Conservation (phyloP, 2,113 vertebrate genomes). For the Chaetodon auriga region DNA sequence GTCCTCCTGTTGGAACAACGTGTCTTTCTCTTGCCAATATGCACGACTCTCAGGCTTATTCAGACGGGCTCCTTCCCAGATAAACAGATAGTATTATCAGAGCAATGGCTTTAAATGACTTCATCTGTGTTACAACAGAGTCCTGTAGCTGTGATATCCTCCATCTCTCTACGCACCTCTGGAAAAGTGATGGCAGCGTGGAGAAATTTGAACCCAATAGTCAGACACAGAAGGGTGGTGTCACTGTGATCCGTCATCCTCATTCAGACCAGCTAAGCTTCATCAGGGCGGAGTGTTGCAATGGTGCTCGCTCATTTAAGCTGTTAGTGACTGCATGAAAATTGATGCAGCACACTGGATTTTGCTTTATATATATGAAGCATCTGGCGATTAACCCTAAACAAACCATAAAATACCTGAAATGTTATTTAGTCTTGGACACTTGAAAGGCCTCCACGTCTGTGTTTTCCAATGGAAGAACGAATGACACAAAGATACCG, state of each 20-base stretch:
- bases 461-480: background rate
- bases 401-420: background rate
- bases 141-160: background rate
- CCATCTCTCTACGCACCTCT: background rate
- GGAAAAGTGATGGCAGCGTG: background rate
- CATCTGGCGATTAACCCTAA: background rate
- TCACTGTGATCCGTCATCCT: slow-evolving; percentile 20
- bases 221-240: slow-evolving; percentile 23
- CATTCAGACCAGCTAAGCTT: slow-evolving; percentile 10
- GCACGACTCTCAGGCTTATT: background rate
- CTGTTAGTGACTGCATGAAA: background rate
- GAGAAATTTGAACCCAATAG: slow-evolving; percentile 11
- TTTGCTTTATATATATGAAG: background rate
- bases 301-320: background rate
- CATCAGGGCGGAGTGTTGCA: slow-evolving; percentile 39
- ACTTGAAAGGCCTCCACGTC: background rate
- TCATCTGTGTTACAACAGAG: background rate
- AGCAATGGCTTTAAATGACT: background rate
- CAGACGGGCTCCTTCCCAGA: background rate
- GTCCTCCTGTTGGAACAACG: background rate
- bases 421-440: background rate
- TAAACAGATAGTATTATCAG: background rate
- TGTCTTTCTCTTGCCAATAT: background rate
- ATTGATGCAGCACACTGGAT: background rate
- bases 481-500: background rate